Percentiles rank a stretch among this genome's conserved stretches.
These are phyloP conservation scores for Esox niger DNA, from an alignment of 2,113 vertebrate genomes.

Conservation along the genomic window DNA sequence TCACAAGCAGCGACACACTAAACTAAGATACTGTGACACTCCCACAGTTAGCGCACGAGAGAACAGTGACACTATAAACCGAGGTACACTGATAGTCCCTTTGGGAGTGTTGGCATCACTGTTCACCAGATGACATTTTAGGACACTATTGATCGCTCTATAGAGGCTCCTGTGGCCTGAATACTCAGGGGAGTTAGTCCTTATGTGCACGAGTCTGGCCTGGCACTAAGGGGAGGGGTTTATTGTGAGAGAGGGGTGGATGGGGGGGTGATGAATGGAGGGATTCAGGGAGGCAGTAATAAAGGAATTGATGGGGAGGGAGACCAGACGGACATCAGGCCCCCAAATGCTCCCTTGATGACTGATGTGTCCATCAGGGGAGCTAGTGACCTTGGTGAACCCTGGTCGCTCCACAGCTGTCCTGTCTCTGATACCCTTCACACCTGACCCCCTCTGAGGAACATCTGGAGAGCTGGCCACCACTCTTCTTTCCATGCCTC, in stretches of 20 bases:
- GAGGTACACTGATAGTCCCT: too few species aligned
- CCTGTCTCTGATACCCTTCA: constrained; percentile 59
- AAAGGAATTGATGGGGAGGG: too few species aligned
- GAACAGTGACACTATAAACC: constrained; percentile 41
- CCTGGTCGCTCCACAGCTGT: constrained; percentile 64
- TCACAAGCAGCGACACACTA: constrained; percentile 51
- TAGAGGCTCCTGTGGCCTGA: constrained; percentile 48
- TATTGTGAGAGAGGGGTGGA: not conserved
- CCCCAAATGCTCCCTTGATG: constrained; percentile 35
- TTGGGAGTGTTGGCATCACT: constrained; percentile 64
- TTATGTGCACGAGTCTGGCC: constrained; percentile 49
- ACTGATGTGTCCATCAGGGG: constrained; percentile 66
- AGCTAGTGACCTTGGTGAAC: constrained; percentile 18
- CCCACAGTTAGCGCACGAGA: constrained; percentile 53
- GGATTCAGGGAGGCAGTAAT: not conserved
- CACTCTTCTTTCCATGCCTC: constrained; percentile 29
- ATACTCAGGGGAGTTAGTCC: constrained; percentile 53
- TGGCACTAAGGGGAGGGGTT: constrained; percentile 17
- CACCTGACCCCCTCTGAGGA: constrained; percentile 63
- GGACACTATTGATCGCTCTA: constrained; percentile 72
- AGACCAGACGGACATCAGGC: constrained; percentile 56
- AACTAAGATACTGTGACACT: constrained; percentile 13
- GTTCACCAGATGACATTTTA: constrained; percentile 76
- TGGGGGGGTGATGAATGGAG: constrained; percentile 22
- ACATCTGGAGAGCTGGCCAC: constrained; percentile 68